Base-by-base conservation (phyloP, 2,888 invertebrate genomes). In the Epistrophe grossulariae region DNA sequence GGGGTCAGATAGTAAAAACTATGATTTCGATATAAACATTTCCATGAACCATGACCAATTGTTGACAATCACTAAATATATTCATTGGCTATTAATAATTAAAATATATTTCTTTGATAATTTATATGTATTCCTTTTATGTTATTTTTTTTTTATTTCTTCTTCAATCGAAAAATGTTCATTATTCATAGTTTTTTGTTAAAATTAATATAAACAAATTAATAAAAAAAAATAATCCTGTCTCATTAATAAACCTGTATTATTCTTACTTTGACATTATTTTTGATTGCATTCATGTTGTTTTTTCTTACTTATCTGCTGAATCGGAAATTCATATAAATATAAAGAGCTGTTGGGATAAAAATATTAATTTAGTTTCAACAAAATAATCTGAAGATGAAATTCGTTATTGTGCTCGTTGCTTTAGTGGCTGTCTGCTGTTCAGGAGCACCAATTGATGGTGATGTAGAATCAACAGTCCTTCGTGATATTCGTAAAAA, bases 381-480 rank as follows among this genome's bases (percentile, higher is more conserved):
- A 70, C 2, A 50, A 68, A 64, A 13, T 10, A 62, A 45, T 38
- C 60, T 85, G 88, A 91, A 91, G 89, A 92, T 92, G 91, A 90
- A 92, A 91, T 91, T 91, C 90, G 88, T 91, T 84, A 89, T 91
- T 88, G 90, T 91, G 64, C 90, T 92, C 83, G 91, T 90, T 89
- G 91, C 90, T 57, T 89, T 91, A 68, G 84, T 91, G 80, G 91
- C 90, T 66, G 89, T 90, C 11, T 82, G 79, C 11, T 82, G 79
- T 79, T 90, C 91, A 79, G 88, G 88, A 57, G 89, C 90, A 59
- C 9, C 45, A 11, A 10, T 55, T 28, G 1, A 11, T 13, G 55
- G 52, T 57, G 60, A 88, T 52, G 82, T 72, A 52, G 94, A 95
- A 89, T 95, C 94, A 4, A 93, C 94, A 89, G 93, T 95, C 83